Conservation (phyloP, 2,113 vertebrate species). For the Xiphorhynchus elegans region DNA sequence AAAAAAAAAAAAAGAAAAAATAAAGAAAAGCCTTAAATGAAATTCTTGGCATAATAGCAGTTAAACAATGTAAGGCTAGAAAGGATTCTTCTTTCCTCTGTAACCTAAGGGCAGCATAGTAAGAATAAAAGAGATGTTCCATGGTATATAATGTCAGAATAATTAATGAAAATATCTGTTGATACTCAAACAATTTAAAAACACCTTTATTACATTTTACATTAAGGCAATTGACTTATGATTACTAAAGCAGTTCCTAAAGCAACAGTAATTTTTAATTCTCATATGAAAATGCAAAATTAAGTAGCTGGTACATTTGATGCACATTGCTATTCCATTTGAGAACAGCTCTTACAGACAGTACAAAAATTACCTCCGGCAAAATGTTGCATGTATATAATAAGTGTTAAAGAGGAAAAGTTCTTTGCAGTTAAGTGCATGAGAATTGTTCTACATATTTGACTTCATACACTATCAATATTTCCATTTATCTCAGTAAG, state of each 20-base stretch:
- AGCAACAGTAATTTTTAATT: constrained; percentile 40
- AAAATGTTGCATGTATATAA: not conserved
- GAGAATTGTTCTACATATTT: not conserved
- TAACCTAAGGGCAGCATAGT: constrained; percentile 23
- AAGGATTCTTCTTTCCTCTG: constrained; percentile 1
- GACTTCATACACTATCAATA: not conserved
- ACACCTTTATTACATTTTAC: constrained; percentile 21
- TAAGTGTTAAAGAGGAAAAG: not conserved
- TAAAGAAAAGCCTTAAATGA: not conserved
- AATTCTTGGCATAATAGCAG: not conserved
- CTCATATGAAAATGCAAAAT: constrained; percentile 11
- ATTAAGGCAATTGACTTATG: constrained; percentile 6
- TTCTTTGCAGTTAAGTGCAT: not conserved
- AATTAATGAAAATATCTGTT: constrained; percentile 56
- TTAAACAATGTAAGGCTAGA: constrained; percentile 43
- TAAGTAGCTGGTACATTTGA: not conserved
- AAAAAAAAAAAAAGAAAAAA: too few species aligned
- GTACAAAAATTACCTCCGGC: not conserved
- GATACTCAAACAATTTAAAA: constrained; percentile 35
- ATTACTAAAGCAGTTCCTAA: constrained; percentile 55
- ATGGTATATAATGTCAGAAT: constrained; percentile 38
- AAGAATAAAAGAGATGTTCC: constrained; percentile 40
- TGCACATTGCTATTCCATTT: not conserved
- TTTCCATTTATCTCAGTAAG: not conserved
- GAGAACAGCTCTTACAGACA: not conserved